Percentiles rank a stretch among this genome's conserved stretches.
Conservation (phyloP, 2,113 vertebrate species). For the Dinomys branickii region DNA sequence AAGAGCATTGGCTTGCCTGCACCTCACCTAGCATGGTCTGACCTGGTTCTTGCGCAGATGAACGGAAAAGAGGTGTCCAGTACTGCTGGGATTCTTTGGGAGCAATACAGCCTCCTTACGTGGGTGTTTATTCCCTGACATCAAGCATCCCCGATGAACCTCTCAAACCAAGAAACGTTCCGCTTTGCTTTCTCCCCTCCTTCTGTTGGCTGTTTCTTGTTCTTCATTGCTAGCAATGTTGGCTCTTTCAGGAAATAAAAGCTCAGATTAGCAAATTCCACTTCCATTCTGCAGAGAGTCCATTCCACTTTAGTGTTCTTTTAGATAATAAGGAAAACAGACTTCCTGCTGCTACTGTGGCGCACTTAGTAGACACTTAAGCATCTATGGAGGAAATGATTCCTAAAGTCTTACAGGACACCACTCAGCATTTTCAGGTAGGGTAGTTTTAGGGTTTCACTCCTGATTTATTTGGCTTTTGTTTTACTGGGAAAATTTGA, state of each 20-base stretch:
- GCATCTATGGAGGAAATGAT: background rate
- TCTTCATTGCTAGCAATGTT: constrained; percentile 66
- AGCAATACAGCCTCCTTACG: background rate
- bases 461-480: background rate
- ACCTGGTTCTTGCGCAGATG: background rate
- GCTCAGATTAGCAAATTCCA: constrained; percentile 54
- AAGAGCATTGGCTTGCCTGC: background rate
- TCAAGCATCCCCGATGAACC: constrained; percentile 5
- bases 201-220: constrained; percentile 59
- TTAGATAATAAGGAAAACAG: constrained; percentile 35
- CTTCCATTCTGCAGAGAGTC: constrained; percentile 26
- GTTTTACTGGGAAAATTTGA: background rate
- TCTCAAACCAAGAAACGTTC: constrained; percentile 72
- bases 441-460: background rate
- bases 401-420: background rate
- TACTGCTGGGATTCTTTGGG: background rate
- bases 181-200: background rate
- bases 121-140: constrained; percentile 14
- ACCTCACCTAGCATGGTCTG: background rate
- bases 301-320: constrained; percentile 36
- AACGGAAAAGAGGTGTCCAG: background rate
- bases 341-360: constrained; percentile 5
- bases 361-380: constrained; percentile 12
- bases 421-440: constrained; percentile 8
- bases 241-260: constrained; percentile 65